These are phyloP conservation scores for Leistus spinibarbis DNA, from an alignment of 2,888 invertebrate species.

Conservation along the genomic window DNA sequence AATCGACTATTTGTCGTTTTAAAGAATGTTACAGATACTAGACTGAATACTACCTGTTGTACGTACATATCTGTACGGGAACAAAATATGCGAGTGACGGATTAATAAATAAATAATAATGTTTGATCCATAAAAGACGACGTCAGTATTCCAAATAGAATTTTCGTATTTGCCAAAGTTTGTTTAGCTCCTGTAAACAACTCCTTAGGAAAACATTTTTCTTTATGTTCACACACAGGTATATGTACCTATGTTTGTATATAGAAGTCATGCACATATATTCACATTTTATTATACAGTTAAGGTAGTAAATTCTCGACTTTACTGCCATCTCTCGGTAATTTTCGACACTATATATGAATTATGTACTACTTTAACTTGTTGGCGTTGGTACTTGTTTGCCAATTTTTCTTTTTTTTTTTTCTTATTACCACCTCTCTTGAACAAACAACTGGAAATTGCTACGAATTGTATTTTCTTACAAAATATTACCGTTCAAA, in stretches of 20 bases:
- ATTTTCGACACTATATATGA: constrained; percentile 39
- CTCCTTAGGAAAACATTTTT: background rate
- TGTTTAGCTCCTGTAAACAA: background rate
- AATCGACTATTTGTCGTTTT: too few relatives aligned
- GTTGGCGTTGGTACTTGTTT: background rate
- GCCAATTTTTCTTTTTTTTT: too few relatives aligned
- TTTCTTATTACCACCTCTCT: background rate
- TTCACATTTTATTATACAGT: background rate
- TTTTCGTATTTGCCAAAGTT: background rate
- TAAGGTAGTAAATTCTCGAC: constrained; percentile 28
- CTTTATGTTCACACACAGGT: background rate
- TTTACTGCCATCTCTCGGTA: constrained; percentile 37
- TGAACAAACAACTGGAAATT: background rate
- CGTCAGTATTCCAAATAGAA: background rate
- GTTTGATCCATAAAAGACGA: background rate
- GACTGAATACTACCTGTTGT: too few relatives aligned
- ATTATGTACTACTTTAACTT: constrained; percentile 30
- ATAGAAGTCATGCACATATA: background rate
- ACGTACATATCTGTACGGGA: too few relatives aligned
- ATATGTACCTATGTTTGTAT: background rate
- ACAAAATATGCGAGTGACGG: too few relatives aligned
- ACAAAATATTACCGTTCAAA: too few relatives aligned
- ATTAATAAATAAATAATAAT: background rate
- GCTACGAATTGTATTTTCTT: background rate
- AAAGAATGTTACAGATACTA: too few relatives aligned